Evolutionary conservation across 2,797 vertebrate species (phyloP).

Genomic region (Huso huso): DNA sequence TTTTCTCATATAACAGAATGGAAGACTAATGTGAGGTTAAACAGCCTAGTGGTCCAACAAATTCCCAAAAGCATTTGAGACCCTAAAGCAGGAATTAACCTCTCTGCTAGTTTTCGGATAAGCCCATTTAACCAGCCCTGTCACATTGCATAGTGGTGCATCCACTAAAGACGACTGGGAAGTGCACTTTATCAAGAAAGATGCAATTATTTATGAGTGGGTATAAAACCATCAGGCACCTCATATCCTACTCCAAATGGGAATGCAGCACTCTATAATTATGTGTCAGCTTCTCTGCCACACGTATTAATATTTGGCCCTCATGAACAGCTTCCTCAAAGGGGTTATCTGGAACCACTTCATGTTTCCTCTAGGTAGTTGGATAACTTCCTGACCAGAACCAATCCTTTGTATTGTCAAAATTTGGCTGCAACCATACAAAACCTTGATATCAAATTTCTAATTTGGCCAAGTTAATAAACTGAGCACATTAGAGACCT

Average conservation of each 20-base stretch:
- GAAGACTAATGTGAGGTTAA: background rate
- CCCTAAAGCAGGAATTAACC: constrained; percentile 1
- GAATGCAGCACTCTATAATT: background rate
- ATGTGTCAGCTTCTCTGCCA: background rate
- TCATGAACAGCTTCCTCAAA: background rate
- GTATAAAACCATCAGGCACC: background rate
- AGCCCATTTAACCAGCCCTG: background rate
- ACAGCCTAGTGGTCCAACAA: background rate
- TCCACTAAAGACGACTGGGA: background rate
- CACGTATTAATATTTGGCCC: background rate
- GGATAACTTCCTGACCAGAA: background rate
- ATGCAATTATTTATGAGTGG: background rate
- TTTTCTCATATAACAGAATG: too few species aligned
- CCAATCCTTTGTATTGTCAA: too few species aligned
- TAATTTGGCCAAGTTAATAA: too few species aligned
- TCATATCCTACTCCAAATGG: background rate
- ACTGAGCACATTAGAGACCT: too few species aligned
- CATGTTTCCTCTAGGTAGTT: background rate
- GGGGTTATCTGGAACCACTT: background rate
- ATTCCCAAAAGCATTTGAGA: background rate
- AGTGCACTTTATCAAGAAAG: background rate
- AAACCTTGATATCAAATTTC: too few species aligned
- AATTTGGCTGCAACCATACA: too few species aligned
- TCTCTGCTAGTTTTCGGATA: background rate
- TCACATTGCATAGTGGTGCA: background rate